phyloP scores from a whole-genome alignment of 2,888 invertebrate species.

The Cotesia congregata region DNA sequence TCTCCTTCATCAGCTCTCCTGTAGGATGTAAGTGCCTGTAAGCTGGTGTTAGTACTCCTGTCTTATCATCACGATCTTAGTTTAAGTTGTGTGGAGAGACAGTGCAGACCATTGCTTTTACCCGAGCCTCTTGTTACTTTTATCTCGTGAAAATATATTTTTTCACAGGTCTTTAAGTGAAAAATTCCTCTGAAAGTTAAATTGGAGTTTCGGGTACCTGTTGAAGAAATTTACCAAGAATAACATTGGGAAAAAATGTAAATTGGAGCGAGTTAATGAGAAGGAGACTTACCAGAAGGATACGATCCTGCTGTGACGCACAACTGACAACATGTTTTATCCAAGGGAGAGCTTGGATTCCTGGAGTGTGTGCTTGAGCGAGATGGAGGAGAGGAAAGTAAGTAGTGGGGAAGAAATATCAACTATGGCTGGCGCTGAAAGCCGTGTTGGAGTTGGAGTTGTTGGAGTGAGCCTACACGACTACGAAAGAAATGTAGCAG shows the following conservation, averaged over 20 bases:
- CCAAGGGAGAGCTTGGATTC: not conserved
- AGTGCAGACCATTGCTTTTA: not conserved
- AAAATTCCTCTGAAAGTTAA: not conserved
- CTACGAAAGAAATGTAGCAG: conserved; percentile 68
- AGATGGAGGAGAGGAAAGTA: conserved; percentile 37
- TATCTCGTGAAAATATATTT: not conserved
- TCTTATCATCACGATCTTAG: not conserved
- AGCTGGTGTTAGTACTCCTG: not conserved
- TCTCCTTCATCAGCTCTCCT: not conserved
- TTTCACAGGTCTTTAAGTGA: not conserved
- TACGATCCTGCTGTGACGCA: conserved; percentile 1
- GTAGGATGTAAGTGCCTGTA: too few relatives aligned
- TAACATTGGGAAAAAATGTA: not conserved
- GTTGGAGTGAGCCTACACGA: not conserved
- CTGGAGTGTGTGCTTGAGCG: not conserved
- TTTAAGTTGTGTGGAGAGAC: not conserved
- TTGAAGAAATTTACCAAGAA: not conserved
- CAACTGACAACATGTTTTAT: not conserved
- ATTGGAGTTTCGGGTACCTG: not conserved
- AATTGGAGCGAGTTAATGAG: not conserved
- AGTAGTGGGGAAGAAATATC: conserved; percentile 54
- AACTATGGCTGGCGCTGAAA: conserved; percentile 67
- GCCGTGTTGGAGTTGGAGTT: conserved; percentile 54
- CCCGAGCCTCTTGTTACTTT: not conserved
- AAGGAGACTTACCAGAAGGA: not conserved